Conservation (phyloP, 2,797 vertebrate species). For the Rousettus madagascariensis region DNA sequence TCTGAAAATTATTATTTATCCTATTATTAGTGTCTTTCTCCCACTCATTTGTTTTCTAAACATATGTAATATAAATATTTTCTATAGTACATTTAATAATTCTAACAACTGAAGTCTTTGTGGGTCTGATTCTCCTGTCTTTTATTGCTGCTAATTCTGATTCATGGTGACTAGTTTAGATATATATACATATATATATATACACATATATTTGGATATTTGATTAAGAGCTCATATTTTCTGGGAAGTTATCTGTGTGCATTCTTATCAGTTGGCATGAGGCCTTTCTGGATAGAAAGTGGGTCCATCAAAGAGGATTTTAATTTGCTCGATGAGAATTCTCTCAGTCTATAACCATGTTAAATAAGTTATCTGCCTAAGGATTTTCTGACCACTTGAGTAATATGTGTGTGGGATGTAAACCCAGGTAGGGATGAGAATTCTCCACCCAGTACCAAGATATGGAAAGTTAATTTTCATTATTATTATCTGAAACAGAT, state of each 20-base stretch:
- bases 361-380: not conserved
- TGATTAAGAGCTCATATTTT: not conserved
- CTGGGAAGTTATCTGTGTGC: not conserved
- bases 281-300: not conserved
- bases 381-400: not conserved
- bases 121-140: not conserved
- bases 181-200: not conserved
- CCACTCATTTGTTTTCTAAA: not conserved
- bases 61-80: not conserved
- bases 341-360: not conserved
- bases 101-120: not conserved
- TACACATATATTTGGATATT: not conserved
- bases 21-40: not conserved
- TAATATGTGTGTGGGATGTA: not conserved
- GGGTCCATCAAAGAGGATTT: not conserved
- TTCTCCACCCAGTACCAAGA: not conserved
- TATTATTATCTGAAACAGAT: not conserved
- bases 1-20: not conserved
- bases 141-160: not conserved
- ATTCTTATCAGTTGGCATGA: not conserved
- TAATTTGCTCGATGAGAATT: not conserved
- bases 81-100: not conserved
- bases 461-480: not conserved
- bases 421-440: not conserved
- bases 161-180: not conserved